Conservation (phyloP, 1,140 invertebrate genomes). For the Hestina assimilis region DNA sequence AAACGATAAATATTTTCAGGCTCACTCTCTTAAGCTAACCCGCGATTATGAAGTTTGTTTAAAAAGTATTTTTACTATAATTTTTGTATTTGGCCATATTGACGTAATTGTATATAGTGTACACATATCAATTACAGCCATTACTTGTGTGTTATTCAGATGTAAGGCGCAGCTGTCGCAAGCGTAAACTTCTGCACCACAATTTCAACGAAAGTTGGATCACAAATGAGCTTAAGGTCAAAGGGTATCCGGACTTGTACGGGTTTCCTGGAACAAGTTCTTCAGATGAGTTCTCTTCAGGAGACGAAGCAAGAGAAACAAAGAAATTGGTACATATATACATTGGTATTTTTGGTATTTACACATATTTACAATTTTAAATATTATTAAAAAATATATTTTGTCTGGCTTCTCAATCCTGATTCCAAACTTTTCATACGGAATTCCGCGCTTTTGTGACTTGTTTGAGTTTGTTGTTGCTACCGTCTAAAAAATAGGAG, state of each 20-base stretch:
- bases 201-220: constrained; percentile 78
- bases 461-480: no score
- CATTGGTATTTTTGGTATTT: background rate
- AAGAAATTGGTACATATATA: constrained; percentile 54
- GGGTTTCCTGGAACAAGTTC: constrained; percentile 62
- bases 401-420: no score
- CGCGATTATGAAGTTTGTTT: background rate
- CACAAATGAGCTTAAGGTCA: constrained; percentile 77
- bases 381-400: no score
- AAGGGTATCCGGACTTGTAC: constrained; percentile 72
- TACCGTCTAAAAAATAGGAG: no score
- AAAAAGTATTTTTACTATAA: background rate
- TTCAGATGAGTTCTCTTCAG: constrained; percentile 66
- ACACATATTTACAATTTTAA: background rate
- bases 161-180: constrained; percentile 72
- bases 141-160: constrained; percentile 41
- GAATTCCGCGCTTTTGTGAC: no score
- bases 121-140: background rate
- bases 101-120: no score
- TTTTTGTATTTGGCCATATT: background rate
- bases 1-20: no score
- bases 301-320: constrained; percentile 56
- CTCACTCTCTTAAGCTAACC: no score
- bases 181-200: constrained; percentile 73
- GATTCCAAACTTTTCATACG: no score